phyloP scores from a whole-genome alignment of 2,888 invertebrate species.

The Leucozona laternaria region DNA sequence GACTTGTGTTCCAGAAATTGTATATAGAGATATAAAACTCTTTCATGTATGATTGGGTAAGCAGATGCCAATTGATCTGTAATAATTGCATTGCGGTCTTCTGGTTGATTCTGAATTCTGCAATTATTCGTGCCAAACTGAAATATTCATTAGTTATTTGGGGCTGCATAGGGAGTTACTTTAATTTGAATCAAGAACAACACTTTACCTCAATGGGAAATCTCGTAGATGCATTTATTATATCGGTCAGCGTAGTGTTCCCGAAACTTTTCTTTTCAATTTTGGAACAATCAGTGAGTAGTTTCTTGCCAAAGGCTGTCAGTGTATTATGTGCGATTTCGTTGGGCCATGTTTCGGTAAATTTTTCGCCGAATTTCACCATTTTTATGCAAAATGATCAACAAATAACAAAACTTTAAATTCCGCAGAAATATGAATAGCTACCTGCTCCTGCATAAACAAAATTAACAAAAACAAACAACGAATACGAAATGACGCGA shows the following conservation, averaged over 20 bases:
- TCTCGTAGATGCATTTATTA: conserved; percentile 77
- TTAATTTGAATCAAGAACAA: background rate
- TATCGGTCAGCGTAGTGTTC: conserved; percentile 71
- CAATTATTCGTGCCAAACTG: conserved; percentile 76
- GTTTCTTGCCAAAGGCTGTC: conserved; percentile 77
- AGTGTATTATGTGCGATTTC: conserved; percentile 54
- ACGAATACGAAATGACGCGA: too few species aligned
- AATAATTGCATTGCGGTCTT: conserved; percentile 55
- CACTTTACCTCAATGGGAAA: conserved; percentile 79
- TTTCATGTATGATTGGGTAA: conserved; percentile 87
- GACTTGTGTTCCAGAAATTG: conserved; percentile 86
- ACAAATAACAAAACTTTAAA: too few species aligned
- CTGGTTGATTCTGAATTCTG: conserved; percentile 69
- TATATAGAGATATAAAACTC: conserved; percentile 85
- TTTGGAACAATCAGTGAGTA: conserved; percentile 78
- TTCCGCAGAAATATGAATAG: too few species aligned
- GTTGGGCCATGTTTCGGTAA: conserved; percentile 78
- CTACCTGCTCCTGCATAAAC: too few species aligned
- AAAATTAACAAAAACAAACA: too few species aligned
- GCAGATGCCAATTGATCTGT: conserved; percentile 83
- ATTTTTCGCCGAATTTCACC: conserved; percentile 80
- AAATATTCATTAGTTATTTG: background rate
- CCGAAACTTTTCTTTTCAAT: conserved; percentile 76
- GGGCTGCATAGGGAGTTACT: background rate
- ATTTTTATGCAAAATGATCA: conserved; percentile 61